These are phyloP conservation scores for Parauchenoglanis ngamensis DNA, from an alignment of 2,797 vertebrate species.

Conservation along the genomic window DNA sequence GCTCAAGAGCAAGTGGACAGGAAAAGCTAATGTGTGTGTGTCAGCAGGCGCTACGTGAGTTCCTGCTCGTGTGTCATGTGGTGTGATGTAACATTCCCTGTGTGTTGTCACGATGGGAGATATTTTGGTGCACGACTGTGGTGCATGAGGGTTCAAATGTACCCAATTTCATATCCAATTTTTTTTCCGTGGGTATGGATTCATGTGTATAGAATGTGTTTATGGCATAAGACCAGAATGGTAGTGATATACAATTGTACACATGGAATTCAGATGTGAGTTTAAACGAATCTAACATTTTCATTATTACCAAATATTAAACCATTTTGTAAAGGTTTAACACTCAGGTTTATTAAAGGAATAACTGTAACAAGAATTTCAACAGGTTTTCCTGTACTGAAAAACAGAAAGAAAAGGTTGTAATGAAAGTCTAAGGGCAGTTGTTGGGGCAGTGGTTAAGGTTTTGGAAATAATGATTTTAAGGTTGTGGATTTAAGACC, in stretches of 20 bases:
- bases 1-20: slow-evolving; percentile 35
- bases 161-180: background rate
- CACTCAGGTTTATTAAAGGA: background rate
- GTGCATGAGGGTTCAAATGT: background rate
- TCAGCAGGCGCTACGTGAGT: slow-evolving; percentile 37
- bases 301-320: background rate
- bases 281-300: background rate
- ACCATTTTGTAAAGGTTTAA: background rate
- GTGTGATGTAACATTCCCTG: slow-evolving; percentile 29
- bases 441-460: background rate
- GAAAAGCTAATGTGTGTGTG: slow-evolving; percentile 36
- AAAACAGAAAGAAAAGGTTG: background rate
- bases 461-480: background rate
- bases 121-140: slow-evolving; percentile 2
- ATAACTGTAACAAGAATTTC: background rate
- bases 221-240: background rate
- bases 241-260: background rate
- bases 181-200: background rate
- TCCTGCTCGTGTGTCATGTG: slow-evolving; percentile 25
- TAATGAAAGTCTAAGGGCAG: background rate
- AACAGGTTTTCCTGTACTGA: background rate
- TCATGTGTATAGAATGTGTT: background rate
- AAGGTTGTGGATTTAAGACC: background rate
- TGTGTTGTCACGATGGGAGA: background rate
- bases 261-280: background rate